Evolutionary conservation across 1,140 invertebrate species (phyloP), one percentile per base, ranked within the genome.

Genomic region (Belonocnema kinseyi): DNA sequence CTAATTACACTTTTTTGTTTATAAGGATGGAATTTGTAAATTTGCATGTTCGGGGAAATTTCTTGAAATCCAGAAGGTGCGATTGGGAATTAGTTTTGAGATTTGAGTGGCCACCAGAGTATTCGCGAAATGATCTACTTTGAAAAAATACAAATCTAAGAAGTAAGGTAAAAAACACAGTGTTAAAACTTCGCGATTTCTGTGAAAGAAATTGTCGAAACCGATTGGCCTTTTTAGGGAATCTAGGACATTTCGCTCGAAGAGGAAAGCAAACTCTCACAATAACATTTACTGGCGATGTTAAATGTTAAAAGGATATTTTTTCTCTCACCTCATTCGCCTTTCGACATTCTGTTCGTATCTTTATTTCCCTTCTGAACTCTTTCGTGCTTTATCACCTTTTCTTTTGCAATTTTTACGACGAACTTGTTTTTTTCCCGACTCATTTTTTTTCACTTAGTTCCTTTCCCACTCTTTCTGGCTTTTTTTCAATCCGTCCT

Each of bases 151-250:
- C 26, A 33, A 33, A 33, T 33, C 26, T 33, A 33, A 33, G 11
- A 46, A 46, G 40, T 46, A 46, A 46, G 40, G 40, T 46, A 46
- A 16, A 46, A 10, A 7, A 12, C 2, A 10, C 7, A 33, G 26
- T 4, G 61, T 33, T 8, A 26, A 8, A n/a, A 10, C 33, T 66
- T 40, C 14, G 26, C 10, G 26, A 14, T 21, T 46, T 26, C 33
- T 66, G 26, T 10, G 46, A 40, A 66, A 66, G 61, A 46, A 40
- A 66, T 66, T 66, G 33, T 40, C 61, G 26, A 66, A 66, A 33
- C 33, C 40, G 61, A 66, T 40, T 66, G n/a, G 61, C 61, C 61
- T 66, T 66, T 66, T 66, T 66, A 66, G 61, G 61, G 33, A 66
- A 66, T 66, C 61, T 66, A 33, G 61, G 61, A 66, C 61, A n/a